Evolutionary conservation across 37 sponge, comb jelly and placozoan genomes (phyloP).

Genomic region (Axinella damicornis): DNA sequence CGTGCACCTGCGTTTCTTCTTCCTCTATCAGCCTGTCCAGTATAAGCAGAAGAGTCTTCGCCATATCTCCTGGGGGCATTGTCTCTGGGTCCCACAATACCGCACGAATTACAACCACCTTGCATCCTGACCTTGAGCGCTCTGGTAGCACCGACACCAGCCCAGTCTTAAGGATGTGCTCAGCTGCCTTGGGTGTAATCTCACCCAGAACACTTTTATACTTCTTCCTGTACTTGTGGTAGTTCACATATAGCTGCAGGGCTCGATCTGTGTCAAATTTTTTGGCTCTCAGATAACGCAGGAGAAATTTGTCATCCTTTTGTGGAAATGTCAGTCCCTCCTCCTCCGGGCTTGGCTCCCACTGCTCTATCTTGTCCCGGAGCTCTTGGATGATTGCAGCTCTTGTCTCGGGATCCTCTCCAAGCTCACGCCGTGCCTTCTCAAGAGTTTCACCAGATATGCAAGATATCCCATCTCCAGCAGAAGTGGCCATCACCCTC

Average conservation of each 20-base stretch:
- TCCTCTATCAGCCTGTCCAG: conserved; percentile 70
- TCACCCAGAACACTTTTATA: conserved; percentile 50
- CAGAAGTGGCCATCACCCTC: neutral
- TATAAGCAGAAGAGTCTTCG: conserved; percentile 26
- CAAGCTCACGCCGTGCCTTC: conserved; percentile 57
- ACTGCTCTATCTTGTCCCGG: conserved; percentile 4
- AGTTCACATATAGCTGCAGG: conserved; percentile 50
- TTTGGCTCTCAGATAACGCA: conserved; percentile 62
- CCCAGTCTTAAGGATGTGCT: conserved; percentile 12
- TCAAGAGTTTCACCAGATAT: conserved; percentile 53
- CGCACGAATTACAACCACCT: neutral
- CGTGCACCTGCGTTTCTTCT: conserved; percentile 81
- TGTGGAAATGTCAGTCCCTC: conserved; percentile 8
- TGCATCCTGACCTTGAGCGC: conserved; percentile 19
- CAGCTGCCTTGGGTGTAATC: conserved; percentile 7
- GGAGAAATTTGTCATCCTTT: conserved; percentile 63
- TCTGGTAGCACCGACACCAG: conserved; percentile 25
- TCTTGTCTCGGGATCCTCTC: conserved; percentile 30
- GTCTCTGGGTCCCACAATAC: neutral
- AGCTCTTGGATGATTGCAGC: neutral
- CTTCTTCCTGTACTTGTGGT: conserved; percentile 46
- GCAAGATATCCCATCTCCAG: neutral
- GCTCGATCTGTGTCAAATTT: conserved; percentile 73
- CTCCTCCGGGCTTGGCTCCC: conserved; percentile 16
- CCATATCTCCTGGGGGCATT: neutral